Conservation (phyloP, 2,797 vertebrate genomes). For the Atherinosoma microstoma region DNA sequence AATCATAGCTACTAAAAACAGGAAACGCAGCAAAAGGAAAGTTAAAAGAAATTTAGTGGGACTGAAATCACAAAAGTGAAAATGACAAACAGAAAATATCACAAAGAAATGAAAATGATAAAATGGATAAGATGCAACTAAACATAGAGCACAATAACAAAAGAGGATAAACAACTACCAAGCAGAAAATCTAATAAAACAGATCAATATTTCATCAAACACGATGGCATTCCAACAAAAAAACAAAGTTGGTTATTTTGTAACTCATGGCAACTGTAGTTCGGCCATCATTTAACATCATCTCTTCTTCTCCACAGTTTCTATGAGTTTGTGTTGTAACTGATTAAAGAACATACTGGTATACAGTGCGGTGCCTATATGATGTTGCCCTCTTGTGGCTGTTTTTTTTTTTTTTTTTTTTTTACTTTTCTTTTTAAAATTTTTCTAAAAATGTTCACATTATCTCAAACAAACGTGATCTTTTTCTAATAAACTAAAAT, state of each 20-base stretch:
- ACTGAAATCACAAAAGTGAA: not conserved
- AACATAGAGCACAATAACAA: not conserved
- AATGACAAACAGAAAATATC: not conserved
- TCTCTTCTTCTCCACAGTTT: not conserved
- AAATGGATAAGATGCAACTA: not conserved
- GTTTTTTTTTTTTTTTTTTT: not conserved
- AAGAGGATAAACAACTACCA: not conserved
- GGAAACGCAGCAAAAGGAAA: not conserved
- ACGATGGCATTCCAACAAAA: too few species aligned
- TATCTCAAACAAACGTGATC: constrained; percentile 7
- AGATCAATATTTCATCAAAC: not conserved
- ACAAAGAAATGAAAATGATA: not conserved
- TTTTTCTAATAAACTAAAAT: not conserved
- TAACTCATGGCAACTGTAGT: too few species aligned
- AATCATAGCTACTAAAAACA: not conserved
- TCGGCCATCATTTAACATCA: too few species aligned
- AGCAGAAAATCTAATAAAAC: not conserved
- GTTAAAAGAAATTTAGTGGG: not conserved
- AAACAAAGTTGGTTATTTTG: not conserved
- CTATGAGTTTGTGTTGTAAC: not conserved
- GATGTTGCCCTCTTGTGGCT: constrained; percentile 28
- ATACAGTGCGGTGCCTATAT: not conserved
- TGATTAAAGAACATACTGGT: not conserved
- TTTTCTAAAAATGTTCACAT: not conserved
- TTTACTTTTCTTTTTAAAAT: not conserved